phyloP scores from a whole-genome alignment of 2,113 vertebrate species.

The Cavia porcellus region DNA sequence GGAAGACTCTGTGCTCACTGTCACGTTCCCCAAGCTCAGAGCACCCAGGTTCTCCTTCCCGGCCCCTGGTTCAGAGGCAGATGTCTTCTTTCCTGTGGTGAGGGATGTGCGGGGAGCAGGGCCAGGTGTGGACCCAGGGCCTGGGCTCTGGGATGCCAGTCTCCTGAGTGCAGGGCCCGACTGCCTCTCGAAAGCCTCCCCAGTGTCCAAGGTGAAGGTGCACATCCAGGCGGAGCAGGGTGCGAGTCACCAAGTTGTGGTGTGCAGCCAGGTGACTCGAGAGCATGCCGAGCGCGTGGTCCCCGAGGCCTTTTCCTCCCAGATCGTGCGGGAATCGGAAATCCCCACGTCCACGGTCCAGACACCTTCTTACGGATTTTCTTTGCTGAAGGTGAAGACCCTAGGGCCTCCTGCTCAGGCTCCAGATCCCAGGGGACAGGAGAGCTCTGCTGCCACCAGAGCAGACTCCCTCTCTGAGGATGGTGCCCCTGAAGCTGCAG shows the following conservation, averaged over 20 bases:
- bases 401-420: constrained; percentile 74
- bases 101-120: constrained; percentile 27
- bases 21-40: constrained; percentile 86
- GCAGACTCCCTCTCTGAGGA: constrained; percentile 41
- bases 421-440: accelerated
- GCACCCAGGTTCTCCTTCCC: constrained; percentile 84
- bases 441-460: not conserved
- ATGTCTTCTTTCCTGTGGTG: constrained; percentile 80
- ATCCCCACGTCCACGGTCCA: constrained; percentile 81
- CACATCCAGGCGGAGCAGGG: constrained; percentile 61
- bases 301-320: constrained; percentile 71
- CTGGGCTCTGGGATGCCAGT: not conserved
- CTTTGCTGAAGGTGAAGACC: constrained; percentile 84
- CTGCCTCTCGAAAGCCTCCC: constrained; percentile 17
- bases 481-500: not conserved
- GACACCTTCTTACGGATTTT: constrained; percentile 86
- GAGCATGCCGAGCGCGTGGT: not conserved
- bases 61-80: constrained; percentile 68
- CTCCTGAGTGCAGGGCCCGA: constrained; percentile 73
- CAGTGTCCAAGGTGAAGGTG: constrained; percentile 74
- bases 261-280: constrained; percentile 35
- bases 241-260: constrained; percentile 65
- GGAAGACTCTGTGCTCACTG: constrained; percentile 73
- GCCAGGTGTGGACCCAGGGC: not conserved
- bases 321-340: constrained; percentile 86